These are phyloP conservation scores for Ptilorrhoa leucosticta DNA, from an alignment of 2,113 vertebrate genomes.

Conservation along the genomic window DNA sequence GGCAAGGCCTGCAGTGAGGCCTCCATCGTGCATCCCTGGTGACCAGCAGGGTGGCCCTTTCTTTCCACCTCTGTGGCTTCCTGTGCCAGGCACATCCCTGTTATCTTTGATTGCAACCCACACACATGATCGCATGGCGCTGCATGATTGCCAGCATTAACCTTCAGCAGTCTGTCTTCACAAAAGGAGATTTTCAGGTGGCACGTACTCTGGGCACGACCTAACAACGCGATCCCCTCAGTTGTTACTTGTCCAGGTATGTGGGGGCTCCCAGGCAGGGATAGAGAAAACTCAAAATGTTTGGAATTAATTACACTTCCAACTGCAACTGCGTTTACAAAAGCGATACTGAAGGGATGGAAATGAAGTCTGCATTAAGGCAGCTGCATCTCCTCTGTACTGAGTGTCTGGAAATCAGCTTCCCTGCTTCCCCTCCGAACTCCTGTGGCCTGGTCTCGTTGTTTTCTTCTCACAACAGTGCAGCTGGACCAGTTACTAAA, in stretches of 20 bases:
- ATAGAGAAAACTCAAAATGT: neutral
- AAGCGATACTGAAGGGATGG: neutral
- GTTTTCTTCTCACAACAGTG: neutral
- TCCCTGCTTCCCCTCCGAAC: rapidly evolving
- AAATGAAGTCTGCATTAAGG: neutral
- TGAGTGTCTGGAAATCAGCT: neutral
- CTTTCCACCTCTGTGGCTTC: neutral
- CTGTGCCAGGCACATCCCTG: neutral
- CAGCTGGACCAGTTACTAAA: neutral
- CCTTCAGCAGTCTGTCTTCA: neutral
- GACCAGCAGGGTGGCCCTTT: neutral
- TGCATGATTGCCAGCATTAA: neutral
- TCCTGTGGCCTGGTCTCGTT: neutral
- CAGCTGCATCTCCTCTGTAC: neutral
- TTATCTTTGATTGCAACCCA: neutral
- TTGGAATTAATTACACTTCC: neutral
- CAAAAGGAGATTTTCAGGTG: neutral
- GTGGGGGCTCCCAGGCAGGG: neutral
- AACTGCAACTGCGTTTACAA: neutral
- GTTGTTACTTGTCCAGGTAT: neutral
- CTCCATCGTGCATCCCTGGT: rapidly evolving
- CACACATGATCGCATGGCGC: neutral
- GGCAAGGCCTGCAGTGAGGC: neutral
- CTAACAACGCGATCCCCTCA: neutral
- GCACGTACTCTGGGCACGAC: rapidly evolving